Base-by-base conservation (phyloP, 2,888 invertebrate species). In the Epinotia nisella region DNA sequence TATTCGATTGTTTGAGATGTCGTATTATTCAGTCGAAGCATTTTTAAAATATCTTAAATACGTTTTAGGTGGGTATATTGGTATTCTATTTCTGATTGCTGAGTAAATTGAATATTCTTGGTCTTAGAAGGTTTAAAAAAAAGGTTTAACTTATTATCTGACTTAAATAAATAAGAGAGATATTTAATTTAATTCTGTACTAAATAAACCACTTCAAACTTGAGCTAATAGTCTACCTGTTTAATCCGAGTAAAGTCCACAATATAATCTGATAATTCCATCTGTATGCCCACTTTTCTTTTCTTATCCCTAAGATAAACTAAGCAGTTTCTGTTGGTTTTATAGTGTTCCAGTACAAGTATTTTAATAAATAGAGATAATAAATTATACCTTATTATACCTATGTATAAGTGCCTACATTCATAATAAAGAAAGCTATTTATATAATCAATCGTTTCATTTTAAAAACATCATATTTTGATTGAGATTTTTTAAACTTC, bases 1-100 rank as follows among this genome's bases (percentile, higher is more conserved):
- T 70, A 70, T 70, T 70, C n/a, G 69, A 74, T 65, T 41, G 56
- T 66, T 66, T 66, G 55, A 56, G 41, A 41, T 56, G n/a, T 66
- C 39, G 19, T 55, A 56, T 66, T 41, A 39, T n/a, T n/a, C n/a
- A 66, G 4, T 66, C 9, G 13, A 15, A 39, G 65, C 53, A n/a
- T 29, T 55, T 35, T 13, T 58, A n/a, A 58, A 58, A 29, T 29
- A 24, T 24, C 15, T 29, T 5, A 24, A n/a, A n/a, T 4, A n/a
- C n/a, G n/a, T n/a, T 61, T 39, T 17, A 17, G 17, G 10, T 11
- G 17, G 1, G n/a, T 53, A 53, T 19, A n/a, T n/a, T n/a, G 17
- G 5, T 53, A 45, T 15, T 15, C 45, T 45, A 0, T 3, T 13
- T 49, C n/a, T 49, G 49, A 49, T 49, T 5, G 45, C 45, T 45